Conservation (phyloP, 2,797 vertebrate genomes). For the Xenops minutus region DNA sequence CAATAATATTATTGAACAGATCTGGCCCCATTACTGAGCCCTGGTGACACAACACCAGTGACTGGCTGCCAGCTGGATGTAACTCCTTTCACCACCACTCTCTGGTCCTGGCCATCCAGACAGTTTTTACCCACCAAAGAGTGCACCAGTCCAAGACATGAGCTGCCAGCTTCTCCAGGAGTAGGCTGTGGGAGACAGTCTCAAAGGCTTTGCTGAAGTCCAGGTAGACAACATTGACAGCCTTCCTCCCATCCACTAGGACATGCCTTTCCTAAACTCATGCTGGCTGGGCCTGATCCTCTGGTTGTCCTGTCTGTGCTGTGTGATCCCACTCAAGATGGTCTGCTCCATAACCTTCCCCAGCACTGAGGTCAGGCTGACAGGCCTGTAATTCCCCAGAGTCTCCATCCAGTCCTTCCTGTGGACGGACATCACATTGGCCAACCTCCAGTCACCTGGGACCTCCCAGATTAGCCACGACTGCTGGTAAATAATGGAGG, state of each 20-base stretch:
- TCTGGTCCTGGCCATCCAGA: too few species aligned
- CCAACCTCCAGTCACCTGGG: not conserved
- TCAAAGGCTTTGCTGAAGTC: not conserved
- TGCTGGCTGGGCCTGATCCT: not conserved
- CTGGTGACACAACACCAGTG: too few species aligned
- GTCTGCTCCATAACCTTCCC: not conserved
- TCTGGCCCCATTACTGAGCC: not conserved
- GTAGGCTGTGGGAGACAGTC: not conserved
- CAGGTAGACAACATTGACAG: rapidly evolving
- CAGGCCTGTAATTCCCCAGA: not conserved
- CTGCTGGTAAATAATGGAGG: not conserved
- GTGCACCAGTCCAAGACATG: not conserved
- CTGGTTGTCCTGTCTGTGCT: not conserved
- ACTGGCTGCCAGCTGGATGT: rapidly evolving
- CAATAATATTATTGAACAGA: not conserved
- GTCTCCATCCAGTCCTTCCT: not conserved
- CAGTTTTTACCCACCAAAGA: not conserved
- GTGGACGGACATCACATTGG: not conserved
- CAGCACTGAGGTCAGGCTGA: not conserved
- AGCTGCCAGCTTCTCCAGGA: not conserved
- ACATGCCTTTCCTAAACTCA: not conserved
- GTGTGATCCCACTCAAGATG: not conserved
- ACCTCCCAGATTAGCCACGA: not conserved
- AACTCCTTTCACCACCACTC: not conserved
- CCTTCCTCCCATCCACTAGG: not conserved